These are phyloP conservation scores for Siderastrea siderea DNA, from an alignment of 92 coral and sea anemone genomes.

Conservation along the genomic window DNA sequence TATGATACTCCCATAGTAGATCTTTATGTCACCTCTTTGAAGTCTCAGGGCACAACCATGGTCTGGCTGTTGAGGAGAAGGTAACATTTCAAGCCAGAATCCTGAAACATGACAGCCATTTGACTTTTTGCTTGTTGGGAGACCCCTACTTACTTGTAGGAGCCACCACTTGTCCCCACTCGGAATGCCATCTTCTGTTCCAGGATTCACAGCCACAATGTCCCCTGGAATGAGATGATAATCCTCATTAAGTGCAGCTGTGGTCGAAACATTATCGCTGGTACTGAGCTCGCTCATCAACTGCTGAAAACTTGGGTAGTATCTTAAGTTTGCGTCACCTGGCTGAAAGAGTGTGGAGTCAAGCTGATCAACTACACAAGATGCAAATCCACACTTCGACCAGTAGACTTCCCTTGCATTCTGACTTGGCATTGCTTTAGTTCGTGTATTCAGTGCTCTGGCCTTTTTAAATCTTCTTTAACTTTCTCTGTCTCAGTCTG, in stretches of 20 bases:
- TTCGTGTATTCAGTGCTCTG: constrained; percentile 38
- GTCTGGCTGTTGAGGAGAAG: constrained; percentile 34
- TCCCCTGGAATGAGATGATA: constrained; percentile 57
- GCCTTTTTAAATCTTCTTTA: constrained; percentile 39
- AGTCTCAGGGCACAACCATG: constrained; percentile 48
- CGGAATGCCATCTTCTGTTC: constrained; percentile 55
- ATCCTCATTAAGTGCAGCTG: constrained; percentile 27
- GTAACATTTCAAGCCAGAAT: constrained; percentile 56
- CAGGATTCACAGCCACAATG: constrained; percentile 68
- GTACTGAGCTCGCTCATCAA: constrained; percentile 45
- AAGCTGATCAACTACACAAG: constrained; percentile 47
- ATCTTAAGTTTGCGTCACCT: constrained; percentile 1
- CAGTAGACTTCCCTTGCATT: constrained; percentile 51
- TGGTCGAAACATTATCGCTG: not conserved
- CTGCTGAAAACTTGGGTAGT: constrained; percentile 54
- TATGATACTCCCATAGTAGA: constrained; percentile 46
- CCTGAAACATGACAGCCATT: constrained; percentile 57
- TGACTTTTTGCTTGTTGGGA: constrained; percentile 17
- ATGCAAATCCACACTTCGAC: constrained; percentile 62
- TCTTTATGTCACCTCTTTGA: constrained; percentile 16
- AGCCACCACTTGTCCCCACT: constrained; percentile 63
- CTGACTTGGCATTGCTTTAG: constrained; percentile 52
- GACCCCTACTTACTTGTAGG: constrained; percentile 52
- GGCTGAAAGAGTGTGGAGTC: constrained; percentile 45
- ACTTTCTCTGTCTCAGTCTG: constrained; percentile 9